Evolutionary conservation across 2,113 vertebrate species (phyloP), one percentile per base, ranked within the genome.

Genomic region (Cinclus cinclus): DNA sequence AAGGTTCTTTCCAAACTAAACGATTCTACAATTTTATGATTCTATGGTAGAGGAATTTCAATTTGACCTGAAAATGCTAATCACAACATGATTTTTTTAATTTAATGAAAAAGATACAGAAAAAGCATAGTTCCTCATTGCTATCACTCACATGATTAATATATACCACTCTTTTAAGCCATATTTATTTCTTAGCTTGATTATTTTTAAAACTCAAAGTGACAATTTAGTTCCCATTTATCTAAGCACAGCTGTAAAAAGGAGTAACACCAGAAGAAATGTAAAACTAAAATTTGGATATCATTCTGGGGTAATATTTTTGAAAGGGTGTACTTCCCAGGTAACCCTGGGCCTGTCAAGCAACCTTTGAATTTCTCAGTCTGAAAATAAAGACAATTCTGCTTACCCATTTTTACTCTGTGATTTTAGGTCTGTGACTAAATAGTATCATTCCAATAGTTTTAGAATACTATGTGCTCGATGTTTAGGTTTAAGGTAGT

Each of bases 31-130:
- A 0, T 63, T 83, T 90, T 70, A 69, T 83, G 35, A 42, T 83
- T 70, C 49, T 63, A 27, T 56, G 81, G 62, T 27, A 73, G 24
- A 81, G 16, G 39, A 81, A 83, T 88, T 93, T 86, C 22, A 63
- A 11, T 83, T 93, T 79, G 47, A 92, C 62, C 70, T 56, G 82
- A 88, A 93, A 95, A 89, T 62, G 17, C 60, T 91, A 62, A 69
- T 89, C 65, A 68, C 74, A 75, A 83, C 42, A 83, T 65, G 52
- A 89, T 44, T 91, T 50, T 44, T 25, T 91, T 59, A 28, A 79
- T 87, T 89, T 85, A 91, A 94, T 90, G 31, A 81, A 89, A 87
- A 92, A 75, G 59, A 49, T 31, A 59, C 24, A 85, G 67, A 60
- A 84, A 92, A 85, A 95, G 39, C 82, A 81, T 56, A 94, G 84